phyloP scores from a whole-genome alignment of 2,113 vertebrate genomes.

The Romanogobio albipinnatus region DNA sequence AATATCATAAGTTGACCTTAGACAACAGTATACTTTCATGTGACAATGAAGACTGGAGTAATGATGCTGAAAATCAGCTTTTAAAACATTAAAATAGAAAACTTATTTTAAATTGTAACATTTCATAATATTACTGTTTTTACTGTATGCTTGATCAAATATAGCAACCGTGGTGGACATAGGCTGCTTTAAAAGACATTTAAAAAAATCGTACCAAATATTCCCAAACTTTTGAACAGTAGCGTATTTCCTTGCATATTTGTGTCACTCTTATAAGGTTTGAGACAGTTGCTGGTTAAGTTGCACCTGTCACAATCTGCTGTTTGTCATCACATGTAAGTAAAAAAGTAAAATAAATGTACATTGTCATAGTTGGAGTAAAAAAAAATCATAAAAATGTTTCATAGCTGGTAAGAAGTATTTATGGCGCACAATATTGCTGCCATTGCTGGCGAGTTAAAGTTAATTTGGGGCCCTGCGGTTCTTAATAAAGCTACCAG shows the following conservation, averaged over 20 bases:
- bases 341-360: not conserved
- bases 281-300: too few species aligned
- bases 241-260: not conserved
- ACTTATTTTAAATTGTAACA: not conserved
- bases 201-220: too few species aligned
- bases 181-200: too few species aligned
- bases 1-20: too few species aligned
- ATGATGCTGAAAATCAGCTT: not conserved
- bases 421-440: not conserved
- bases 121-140: not conserved
- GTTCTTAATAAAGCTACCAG: slow-evolving; percentile 6
- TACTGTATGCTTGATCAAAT: not conserved
- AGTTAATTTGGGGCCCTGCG: not conserved
- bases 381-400: not conserved
- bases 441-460: not conserved
- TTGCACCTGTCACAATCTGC: not conserved
- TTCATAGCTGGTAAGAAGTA: not conserved
- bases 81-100: not conserved
- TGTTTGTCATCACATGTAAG: not conserved
- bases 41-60: not conserved
- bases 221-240: not conserved
- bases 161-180: not conserved
- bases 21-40: not conserved
- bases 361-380: not conserved
- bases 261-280: not conserved